phyloP scores from a whole-genome alignment of 2,797 vertebrate species.

The Pyrocephalus nanus region DNA sequence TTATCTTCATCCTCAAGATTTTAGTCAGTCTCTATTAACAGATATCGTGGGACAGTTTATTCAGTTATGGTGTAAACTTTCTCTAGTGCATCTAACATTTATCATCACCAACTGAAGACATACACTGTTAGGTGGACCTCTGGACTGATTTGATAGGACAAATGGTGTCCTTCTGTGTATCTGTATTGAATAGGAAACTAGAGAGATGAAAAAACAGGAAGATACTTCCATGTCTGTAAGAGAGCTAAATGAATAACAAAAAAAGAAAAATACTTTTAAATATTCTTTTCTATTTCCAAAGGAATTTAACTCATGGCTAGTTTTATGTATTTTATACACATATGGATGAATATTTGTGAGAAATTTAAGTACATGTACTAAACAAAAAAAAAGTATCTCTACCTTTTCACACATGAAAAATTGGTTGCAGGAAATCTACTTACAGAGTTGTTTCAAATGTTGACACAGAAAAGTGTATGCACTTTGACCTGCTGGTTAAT shows the following conservation, averaged over 20 bases:
- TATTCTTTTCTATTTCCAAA: neutral
- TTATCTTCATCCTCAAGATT: neutral
- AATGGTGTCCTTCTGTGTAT: neutral
- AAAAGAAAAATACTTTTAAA: neutral
- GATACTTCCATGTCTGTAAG: neutral
- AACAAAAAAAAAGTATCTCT: neutral
- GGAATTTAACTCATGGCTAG: neutral
- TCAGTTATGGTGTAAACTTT: neutral
- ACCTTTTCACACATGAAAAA: neutral
- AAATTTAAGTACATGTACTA: neutral
- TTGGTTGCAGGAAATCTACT: neutral
- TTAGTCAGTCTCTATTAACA: neutral
- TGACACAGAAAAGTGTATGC: neutral
- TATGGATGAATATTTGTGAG: neutral
- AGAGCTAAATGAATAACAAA: neutral
- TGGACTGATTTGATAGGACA: neutral
- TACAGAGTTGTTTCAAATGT: neutral
- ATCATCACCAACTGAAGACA: neutral
- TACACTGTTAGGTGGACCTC: neutral
- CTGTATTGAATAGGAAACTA: neutral
- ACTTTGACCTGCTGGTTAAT: neutral
- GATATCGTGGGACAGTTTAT: neutral
- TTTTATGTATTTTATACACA: neutral
- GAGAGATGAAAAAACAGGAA: neutral
- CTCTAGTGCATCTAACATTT: neutral